These are phyloP conservation scores for Epizoanthus illoricatus DNA, from an alignment of 92 coral and sea anemone species.

Conservation along the genomic window DNA sequence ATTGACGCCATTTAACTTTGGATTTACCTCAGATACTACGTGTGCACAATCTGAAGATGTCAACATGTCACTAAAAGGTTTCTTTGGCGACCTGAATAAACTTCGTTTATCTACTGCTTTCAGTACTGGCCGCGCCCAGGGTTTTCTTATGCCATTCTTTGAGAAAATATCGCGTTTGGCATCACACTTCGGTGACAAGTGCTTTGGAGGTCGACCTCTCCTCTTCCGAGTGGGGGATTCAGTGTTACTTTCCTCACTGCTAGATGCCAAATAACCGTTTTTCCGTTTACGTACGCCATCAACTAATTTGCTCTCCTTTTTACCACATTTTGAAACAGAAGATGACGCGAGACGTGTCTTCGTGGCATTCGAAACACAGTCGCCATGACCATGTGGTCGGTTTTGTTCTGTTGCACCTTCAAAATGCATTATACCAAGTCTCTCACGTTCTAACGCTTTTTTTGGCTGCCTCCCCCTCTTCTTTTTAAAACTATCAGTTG, in stretches of 20 bases:
- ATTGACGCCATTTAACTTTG: conserved; percentile 68
- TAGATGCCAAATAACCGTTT: conserved; percentile 59
- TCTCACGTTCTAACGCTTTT: conserved; percentile 32
- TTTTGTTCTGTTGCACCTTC: conserved; percentile 39
- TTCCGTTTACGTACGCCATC: conserved; percentile 72
- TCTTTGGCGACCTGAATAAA: conserved; percentile 62
- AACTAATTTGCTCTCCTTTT: conserved; percentile 71
- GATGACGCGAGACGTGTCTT: conserved; percentile 97
- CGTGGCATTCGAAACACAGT: conserved; percentile 95
- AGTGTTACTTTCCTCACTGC: conserved; percentile 76
- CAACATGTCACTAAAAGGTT: conserved; percentile 51
- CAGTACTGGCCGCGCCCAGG: conserved; percentile 95
- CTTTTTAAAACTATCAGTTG: conserved; percentile 47
- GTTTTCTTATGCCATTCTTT: conserved; percentile 88
- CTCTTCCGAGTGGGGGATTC: conserved; percentile 64
- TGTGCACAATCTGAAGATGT: conserved; percentile 46
- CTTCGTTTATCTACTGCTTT: conserved; percentile 76
- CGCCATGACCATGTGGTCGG: conserved; percentile 80
- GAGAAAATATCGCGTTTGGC: conserved; percentile 66
- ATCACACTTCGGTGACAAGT: conserved; percentile 58
- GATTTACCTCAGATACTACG: conserved; percentile 41
- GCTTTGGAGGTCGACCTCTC: conserved; percentile 84
- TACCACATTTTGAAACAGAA: conserved; percentile 72
- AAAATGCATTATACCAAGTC: neutral
- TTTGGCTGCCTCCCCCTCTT: conserved; percentile 76